Evolutionary conservation across 2,888 invertebrate genomes (phyloP), one percentile per base, ranked within the genome.

Genomic region (Pinctada fucata): DNA sequence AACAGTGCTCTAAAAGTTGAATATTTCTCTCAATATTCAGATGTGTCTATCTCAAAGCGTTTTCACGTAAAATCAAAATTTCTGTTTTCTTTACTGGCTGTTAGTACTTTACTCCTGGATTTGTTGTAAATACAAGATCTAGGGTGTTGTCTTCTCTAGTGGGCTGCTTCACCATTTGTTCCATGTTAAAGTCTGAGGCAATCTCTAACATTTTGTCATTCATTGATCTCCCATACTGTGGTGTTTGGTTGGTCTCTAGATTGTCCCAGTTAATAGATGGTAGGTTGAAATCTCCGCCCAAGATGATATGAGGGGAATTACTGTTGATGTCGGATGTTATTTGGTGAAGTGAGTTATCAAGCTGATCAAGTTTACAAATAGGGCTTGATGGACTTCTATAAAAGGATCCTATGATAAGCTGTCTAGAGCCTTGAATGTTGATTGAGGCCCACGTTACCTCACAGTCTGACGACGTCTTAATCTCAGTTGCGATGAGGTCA

Each of bases 231-330:
- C 71, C 51, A 71, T 71, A 71, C 31, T 71, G 71, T 10, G 71
- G 71, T 13, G 49, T 71, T 3, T 16, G 2, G 8, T 71, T 51
- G 13, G 51, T 50, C 8, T 4, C 51, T 16, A n/a, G 31, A 50
- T 13, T 50, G 10, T 51, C 4, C 71, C 71, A 71, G 51, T 71
- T 16, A 3, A 71, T 71, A 16, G 8, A 16, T 49, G 71, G 71
- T 5, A 71, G 71, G 50, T 71, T 71, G 51, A 71, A 71, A n/a
- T 71, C 51, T 71, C 51, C 71, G 6, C 50, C 71, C 6, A 49
- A 31, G 6, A 50, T 48, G 4, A 71, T 48, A 47, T 71, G 16
- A n/a, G 48, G 50, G 6, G 8, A 8, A 10, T 6, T 51, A 16
- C n/a, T 51, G 8, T 6, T n/a, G 6, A 50, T 51, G 10, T 3